phyloP scores from a whole-genome alignment of 2,113 vertebrate species.

The Erpornis zantholeuca region DNA sequence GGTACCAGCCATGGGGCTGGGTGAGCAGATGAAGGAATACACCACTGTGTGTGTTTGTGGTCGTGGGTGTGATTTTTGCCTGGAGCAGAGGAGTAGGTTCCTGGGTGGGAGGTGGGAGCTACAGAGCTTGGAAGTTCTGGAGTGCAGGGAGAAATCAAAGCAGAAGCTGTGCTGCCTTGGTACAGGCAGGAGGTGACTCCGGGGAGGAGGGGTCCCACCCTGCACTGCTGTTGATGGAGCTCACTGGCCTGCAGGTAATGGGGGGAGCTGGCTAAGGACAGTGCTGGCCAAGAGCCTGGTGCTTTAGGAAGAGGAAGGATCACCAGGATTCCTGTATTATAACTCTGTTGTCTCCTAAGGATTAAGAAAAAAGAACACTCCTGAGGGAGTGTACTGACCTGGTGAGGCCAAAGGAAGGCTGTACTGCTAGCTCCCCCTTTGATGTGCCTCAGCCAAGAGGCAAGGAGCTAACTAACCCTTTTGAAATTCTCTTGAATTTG shows the following conservation, averaged over 20 bases:
- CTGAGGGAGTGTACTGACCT: neutral
- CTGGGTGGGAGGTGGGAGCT: neutral
- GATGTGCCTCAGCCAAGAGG: neutral
- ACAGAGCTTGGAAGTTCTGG: fast-evolving
- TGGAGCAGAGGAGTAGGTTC: neutral
- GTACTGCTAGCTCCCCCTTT: neutral
- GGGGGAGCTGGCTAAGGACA: neutral
- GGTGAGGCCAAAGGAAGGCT: neutral
- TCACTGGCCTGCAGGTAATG: neutral
- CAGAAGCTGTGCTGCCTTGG: neutral
- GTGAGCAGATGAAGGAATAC: neutral
- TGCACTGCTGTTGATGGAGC: fast-evolving
- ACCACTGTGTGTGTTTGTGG: neutral
- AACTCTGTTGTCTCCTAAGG: neutral
- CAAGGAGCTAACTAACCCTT: neutral
- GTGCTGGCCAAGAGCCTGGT: neutral
- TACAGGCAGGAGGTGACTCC: fast-evolving
- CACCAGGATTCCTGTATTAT: neutral
- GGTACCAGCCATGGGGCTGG: neutral
- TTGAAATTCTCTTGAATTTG: neutral
- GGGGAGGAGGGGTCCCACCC: neutral
- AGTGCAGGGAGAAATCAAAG: neutral
- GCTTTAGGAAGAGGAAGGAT: neutral
- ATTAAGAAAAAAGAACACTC: neutral
- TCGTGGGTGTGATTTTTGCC: neutral